Conservation (phyloP, 2,113 vertebrate genomes). For the Dolichallabes microphthalmus region DNA sequence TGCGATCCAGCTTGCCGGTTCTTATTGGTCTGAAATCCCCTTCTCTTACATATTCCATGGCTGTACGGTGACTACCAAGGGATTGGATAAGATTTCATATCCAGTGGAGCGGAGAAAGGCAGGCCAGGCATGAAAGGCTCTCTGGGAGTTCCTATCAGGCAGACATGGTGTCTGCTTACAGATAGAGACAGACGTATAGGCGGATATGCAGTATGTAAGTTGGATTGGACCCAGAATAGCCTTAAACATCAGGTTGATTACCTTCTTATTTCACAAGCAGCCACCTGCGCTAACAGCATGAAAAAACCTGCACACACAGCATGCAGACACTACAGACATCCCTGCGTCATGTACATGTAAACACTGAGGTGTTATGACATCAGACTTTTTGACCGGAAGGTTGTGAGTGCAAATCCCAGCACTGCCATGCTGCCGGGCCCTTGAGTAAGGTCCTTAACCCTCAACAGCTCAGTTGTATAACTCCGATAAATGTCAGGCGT, state of each 20-base stretch:
- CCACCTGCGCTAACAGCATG: not conserved
- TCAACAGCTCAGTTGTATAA: not conserved
- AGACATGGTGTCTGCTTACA: slow-evolving; percentile 44
- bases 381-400: not conserved
- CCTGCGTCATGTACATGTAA: not conserved
- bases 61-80: not conserved
- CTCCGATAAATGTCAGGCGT: not conserved
- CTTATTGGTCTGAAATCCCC: not conserved
- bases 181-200: slow-evolving; percentile 12
- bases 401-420: not conserved
- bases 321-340: not conserved
- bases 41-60: not conserved
- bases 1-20: slow-evolving; percentile 18
- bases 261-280: not conserved
- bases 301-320: slow-evolving; percentile 1
- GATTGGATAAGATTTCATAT: not conserved
- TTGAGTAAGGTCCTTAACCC: not conserved
- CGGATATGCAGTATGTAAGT: not conserved
- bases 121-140: not conserved
- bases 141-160: not conserved
- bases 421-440: not conserved
- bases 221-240: slow-evolving; percentile 28
- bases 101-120: slow-evolving; percentile 2
- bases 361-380: not conserved
- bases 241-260: not conserved